Evolutionary conservation across 2,113 vertebrate species (phyloP).

Genomic region (Megaleporinus macrocephalus): DNA sequence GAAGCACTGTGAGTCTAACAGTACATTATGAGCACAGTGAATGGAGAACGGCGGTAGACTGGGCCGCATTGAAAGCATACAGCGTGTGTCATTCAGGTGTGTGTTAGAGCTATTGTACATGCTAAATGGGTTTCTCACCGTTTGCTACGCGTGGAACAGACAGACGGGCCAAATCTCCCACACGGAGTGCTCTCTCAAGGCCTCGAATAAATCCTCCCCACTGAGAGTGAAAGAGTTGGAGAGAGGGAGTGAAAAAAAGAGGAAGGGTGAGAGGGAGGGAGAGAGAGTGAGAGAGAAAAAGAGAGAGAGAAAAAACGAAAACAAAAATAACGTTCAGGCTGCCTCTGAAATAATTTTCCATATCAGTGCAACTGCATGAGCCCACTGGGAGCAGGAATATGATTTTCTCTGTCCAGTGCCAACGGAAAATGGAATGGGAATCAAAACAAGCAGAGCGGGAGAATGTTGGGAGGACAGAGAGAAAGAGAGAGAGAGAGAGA

Average conservation of each 20-base stretch:
- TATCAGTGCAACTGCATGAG: slow-evolving; percentile 64
- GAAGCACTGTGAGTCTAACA: slow-evolving; percentile 48
- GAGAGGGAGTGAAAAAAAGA: slow-evolving; percentile 30
- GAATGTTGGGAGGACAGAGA: slow-evolving; percentile 28
- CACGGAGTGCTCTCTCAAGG: slow-evolving; percentile 49
- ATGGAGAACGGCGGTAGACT: slow-evolving; percentile 49
- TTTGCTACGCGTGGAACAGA: slow-evolving; percentile 51
- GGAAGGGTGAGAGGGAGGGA: slow-evolving; percentile 14
- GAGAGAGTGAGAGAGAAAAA: too few species aligned
- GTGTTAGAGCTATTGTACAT: slow-evolving; percentile 55
- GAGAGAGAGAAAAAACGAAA: slow-evolving; percentile 19
- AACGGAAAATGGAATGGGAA: slow-evolving; percentile 55
- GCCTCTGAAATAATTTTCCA: slow-evolving; percentile 67
- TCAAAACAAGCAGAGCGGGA: slow-evolving; percentile 51
- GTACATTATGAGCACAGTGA: slow-evolving; percentile 49
- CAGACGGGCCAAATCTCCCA: slow-evolving; percentile 54
- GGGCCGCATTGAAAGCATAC: slow-evolving; percentile 49
- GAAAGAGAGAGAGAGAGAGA: slow-evolving; percentile 30
- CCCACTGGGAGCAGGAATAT: slow-evolving; percentile 60
- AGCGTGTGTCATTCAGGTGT: slow-evolving; percentile 58
- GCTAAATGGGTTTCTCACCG: slow-evolving; percentile 59
- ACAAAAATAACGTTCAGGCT: slow-evolving; percentile 61
- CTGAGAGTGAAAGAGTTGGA: slow-evolving; percentile 48
- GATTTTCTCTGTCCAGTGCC: slow-evolving; percentile 54
- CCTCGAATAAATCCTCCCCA: slow-evolving; percentile 52